Base-by-base conservation (phyloP, 1,140 invertebrate genomes). In the Ectropis grisescens region DNA sequence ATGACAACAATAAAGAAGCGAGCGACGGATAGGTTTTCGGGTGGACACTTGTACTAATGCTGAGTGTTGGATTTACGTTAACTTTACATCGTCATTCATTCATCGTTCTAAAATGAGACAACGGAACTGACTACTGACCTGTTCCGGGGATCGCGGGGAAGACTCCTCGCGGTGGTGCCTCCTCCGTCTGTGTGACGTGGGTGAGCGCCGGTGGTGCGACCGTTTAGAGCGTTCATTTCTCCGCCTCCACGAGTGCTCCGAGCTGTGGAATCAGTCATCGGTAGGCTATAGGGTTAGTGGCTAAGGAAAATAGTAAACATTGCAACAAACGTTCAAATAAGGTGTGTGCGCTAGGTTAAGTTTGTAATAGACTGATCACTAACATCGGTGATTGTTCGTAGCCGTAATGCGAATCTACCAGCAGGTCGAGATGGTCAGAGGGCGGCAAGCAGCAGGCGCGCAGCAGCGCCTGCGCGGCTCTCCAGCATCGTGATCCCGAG, bases 181-280 rank as follows among this genome's bases (percentile, higher is more conserved):
- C 60, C 85, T 84, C 51, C 85, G 82, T 44, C 85, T 74, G 55
- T 84, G 82, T 25, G 85, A 83, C 43, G 82, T 85, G 10, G 85
- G 85, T 42, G 85, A 86, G 52, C 85, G 85, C 52, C 80, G 84
- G 52, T 86, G 84, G 56, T 86, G 85, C 47, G 85, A 87, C 49
- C 85, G 76, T 78, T 87, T 87, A 41, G 85, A 86, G 41, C 85
- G 84, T 67, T 87, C 85, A 78, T 85, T 84, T 53, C 84, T 82
- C 42, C 85, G 83, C 53, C 85, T 82, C 76, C 85, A 85, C 60
- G 82, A 84, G 60, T 85, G 85, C 74, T 87, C 85, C 67, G 85
- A 86, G 78, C 85, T 87, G 76, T 68, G 72, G 69, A 78, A 81
- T 81, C 61, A 74, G 60, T 67, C 67, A 71, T 74, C 72, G 51